Conservation (phyloP, 2,797 vertebrate species). For the Limnodromus scolopaceus region DNA sequence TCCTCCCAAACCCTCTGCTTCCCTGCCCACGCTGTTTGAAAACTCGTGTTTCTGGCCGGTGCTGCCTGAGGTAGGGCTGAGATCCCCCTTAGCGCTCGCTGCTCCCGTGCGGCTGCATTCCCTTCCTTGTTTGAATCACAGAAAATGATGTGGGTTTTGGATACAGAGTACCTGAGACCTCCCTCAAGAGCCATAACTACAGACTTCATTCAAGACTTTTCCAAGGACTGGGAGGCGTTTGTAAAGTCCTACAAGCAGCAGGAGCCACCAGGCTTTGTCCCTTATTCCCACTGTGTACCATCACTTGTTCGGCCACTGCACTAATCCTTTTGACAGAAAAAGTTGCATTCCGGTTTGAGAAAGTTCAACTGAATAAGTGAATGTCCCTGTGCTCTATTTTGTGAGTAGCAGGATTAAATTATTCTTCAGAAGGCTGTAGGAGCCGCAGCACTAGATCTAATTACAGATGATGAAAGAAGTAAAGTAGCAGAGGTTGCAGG, state of each 20-base stretch:
- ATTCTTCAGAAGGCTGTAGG: background rate
- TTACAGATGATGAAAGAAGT: constrained; percentile 9
- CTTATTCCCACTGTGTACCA: background rate
- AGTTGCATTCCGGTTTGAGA: background rate
- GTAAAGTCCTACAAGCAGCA: background rate
- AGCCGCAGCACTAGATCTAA: background rate
- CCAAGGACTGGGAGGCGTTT: background rate
- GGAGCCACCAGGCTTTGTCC: background rate
- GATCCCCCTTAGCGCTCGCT: rapidly evolving
- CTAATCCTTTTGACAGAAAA: background rate
- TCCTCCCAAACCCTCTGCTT: background rate
- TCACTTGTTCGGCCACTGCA: background rate
- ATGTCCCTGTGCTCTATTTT: background rate
- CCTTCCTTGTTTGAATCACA: background rate
- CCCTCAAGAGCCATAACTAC: background rate
- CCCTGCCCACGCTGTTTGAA: background rate
- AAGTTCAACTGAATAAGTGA: background rate
- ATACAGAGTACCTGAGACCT: background rate
- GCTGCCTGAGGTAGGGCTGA: rapidly evolving
- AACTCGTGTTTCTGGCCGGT: background rate
- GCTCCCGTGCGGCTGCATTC: background rate
- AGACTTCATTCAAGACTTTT: background rate
- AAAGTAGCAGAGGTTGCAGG: background rate
- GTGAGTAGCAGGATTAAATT: constrained; percentile 4
- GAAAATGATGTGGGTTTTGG: background rate